A percentile compares a stretch with the other conserved stretches of the same genome.
Evolutionary conservation across 2,888 invertebrate species (phyloP).

Genomic region (Acronicta aceris): DNA sequence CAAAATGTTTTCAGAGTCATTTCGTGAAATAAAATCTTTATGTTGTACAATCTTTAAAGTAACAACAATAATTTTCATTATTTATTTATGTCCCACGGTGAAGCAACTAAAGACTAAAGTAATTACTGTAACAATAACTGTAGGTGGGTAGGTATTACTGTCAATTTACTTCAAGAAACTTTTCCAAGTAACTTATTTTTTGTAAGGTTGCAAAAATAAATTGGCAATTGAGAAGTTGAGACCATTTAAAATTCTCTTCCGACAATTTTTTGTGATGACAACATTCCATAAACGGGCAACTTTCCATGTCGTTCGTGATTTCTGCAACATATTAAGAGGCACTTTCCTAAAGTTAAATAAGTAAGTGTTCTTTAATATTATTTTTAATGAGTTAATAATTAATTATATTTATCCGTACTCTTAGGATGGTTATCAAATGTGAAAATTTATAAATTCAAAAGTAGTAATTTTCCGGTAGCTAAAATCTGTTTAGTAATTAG

Average conservation of each 20-base stretch:
- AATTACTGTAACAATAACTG: slow-evolving; percentile 27
- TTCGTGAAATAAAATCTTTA: slow-evolving; percentile 35
- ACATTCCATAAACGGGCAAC: slow-evolving; percentile 67
- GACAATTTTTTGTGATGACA: slow-evolving; percentile 57
- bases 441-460: no score
- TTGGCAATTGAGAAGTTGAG: slow-evolving; percentile 34
- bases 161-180: slow-evolving; percentile 31
- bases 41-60: slow-evolving; percentile 23
- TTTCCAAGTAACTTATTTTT: slow-evolving; percentile 31
- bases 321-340: slow-evolving; percentile 20
- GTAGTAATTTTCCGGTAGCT: no score
- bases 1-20: slow-evolving; percentile 32
- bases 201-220: slow-evolving; percentile 20
- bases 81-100: slow-evolving; percentile 21
- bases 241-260: slow-evolving; percentile 49
- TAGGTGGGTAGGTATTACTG: slow-evolving; percentile 16
- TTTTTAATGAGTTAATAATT: not conserved
- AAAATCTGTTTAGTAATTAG: no score
- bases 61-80: slow-evolving; percentile 19
- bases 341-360: slow-evolving; percentile 49
- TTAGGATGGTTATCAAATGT: no score
- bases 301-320: slow-evolving; percentile 59
- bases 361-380: slow-evolving; percentile 5
- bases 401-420: not conserved
- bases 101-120: slow-evolving; percentile 9